Evolutionary conservation across 2,888 invertebrate species (phyloP).

Genomic region (Oxystoma pomonae): DNA sequence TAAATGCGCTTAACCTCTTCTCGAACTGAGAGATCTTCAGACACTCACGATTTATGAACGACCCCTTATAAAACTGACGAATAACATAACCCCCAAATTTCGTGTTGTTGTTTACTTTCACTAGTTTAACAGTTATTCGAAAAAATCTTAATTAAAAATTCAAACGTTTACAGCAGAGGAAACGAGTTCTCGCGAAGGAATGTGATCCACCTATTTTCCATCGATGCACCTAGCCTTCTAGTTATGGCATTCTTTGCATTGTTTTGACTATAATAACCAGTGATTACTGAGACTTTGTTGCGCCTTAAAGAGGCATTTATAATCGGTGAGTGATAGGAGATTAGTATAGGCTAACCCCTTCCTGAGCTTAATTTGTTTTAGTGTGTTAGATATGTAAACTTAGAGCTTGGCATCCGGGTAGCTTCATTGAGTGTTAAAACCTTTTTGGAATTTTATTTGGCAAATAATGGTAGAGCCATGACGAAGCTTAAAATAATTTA

Average conservation of each 20-base stretch:
- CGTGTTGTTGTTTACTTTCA: background rate
- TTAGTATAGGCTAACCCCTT: no score
- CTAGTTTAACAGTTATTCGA: background rate
- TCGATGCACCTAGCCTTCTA: background rate
- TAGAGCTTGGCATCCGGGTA: no score
- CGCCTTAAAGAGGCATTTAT: background rate
- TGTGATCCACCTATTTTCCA: conserved; percentile 15
- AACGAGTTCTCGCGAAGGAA: conserved; percentile 22
- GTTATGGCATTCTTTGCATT: background rate
- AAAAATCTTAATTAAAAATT: conserved; percentile 13
- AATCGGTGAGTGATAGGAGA: no score
- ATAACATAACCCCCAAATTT: background rate
- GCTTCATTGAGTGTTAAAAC: no score
- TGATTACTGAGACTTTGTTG: background rate
- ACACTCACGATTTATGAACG: background rate
- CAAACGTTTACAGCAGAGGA: conserved; percentile 13
- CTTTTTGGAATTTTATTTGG: no score
- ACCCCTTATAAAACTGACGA: background rate
- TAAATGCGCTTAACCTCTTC: no score
- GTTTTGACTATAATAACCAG: background rate
- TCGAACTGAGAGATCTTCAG: no score
- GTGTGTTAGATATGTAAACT: no score
- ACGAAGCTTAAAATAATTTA: no score
- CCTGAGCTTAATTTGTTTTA: no score
- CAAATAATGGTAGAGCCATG: no score